Percentiles rank a stretch among this genome's conserved stretches.
Evolutionary conservation across 2,797 vertebrate species (phyloP).

Genomic region (Cossypha niveicapilla): DNA sequence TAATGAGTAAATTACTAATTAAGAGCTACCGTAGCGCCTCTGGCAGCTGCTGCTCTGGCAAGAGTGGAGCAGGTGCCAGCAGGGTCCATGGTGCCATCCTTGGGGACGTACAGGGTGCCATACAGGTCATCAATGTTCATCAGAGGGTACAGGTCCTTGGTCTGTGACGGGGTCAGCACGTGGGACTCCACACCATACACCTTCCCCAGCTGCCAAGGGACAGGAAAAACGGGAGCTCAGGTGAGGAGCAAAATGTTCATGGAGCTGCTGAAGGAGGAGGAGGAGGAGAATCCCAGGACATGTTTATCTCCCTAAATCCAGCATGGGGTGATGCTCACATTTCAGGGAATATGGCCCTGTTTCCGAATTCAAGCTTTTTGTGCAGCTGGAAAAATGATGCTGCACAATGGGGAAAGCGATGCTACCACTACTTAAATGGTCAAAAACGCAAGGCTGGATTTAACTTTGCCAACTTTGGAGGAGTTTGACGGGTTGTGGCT

Average conservation of each 20-base stretch:
- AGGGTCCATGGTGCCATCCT: slow-evolving; percentile 95
- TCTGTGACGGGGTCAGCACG: slow-evolving; percentile 88
- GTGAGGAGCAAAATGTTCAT: background rate
- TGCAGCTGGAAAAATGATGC: background rate
- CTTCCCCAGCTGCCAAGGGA: slow-evolving; percentile 84
- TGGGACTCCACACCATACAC: slow-evolving; percentile 93
- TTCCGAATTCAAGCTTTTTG: rapidly evolving
- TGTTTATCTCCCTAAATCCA: background rate
- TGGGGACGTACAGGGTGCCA: slow-evolving; percentile 91
- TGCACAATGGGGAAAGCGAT: rapidly evolving
- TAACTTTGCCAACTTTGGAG: background rate
- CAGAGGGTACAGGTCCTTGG: slow-evolving; percentile 92
- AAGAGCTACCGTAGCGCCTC: slow-evolving; percentile 83
- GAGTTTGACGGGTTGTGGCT: background rate
- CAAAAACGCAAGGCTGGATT: rapidly evolving
- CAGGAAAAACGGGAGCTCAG: background rate
- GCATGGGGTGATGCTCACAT: rapidly evolving
- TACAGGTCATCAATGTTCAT: slow-evolving; percentile 93
- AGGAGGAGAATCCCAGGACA: background rate
- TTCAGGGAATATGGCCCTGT: rapidly evolving
- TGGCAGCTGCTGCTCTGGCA: slow-evolving; percentile 82
- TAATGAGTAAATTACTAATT: background rate
- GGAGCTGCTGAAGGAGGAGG: background rate
- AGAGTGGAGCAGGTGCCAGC: slow-evolving; percentile 91
- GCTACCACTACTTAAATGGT: rapidly evolving